Base-by-base conservation (phyloP, 2,888 invertebrate species). In the Caenorhabditis plicata region DNA sequence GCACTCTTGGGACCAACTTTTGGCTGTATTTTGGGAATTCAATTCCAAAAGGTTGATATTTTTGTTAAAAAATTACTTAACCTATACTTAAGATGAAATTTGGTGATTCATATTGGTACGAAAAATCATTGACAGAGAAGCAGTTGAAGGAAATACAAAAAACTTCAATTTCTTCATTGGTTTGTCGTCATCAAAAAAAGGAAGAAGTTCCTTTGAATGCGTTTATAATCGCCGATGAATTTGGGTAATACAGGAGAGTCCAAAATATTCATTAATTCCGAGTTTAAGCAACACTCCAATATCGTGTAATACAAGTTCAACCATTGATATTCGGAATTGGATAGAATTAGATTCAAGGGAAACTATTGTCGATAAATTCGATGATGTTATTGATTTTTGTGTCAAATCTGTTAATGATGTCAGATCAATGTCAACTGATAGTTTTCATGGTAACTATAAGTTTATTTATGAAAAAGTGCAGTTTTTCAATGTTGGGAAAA, bases 81-180 rank as follows among this genome's bases (percentile, higher is more conserved):
- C 81, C 87, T 33, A 33, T 40, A 19, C 53, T 54, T 9, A 38
- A 64, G 64, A 43, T 45, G 2, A 66, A 66, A 32, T 62, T 52
- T 31, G 66, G 58, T 2, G 67, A 67, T 33, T 40, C 48, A 5
- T 54, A 42, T 23, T 57, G 54, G 54, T 55, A 54, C 26, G 50
- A 55, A 1, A 38, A 27, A 8, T 25, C 27, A 11, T 23, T 55
- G 0, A 31, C 23, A 42, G 27, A 54, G 72, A 81, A 75, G 7
- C 93, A 94, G 86, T 83, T 93, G 9, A 82, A 84, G 0, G 90
- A 91, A 82, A 87, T 94, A 48, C 87, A 91, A 0, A 92, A 92
- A 81, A 86, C 87, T 1, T 91, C 91, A 0, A 81, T 94, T 36
- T 87, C 92, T 0, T 91, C 91, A 82, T 82, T 92, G 1, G 82